These are phyloP conservation scores for Lacerta agilis DNA, from an alignment of 2,797 vertebrate species.

Conservation along the genomic window DNA sequence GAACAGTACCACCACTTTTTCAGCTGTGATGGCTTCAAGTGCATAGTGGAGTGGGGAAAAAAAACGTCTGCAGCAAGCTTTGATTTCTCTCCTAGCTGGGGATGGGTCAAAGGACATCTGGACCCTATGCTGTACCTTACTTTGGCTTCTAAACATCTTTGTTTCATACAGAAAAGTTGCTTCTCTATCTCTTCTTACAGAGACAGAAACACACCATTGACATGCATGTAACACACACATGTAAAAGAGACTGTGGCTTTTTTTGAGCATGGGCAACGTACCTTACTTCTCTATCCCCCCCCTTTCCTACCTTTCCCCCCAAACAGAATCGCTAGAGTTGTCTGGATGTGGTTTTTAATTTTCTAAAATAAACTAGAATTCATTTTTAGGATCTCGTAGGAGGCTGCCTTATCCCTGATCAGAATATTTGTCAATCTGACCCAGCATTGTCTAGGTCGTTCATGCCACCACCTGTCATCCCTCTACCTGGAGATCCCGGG, in stretches of 20 bases:
- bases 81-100: constrained; percentile 36
- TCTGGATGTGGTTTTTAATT: not conserved
- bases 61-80: constrained; percentile 42
- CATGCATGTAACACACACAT: not conserved
- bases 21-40: constrained; percentile 64
- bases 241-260: not conserved
- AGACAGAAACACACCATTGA: not conserved
- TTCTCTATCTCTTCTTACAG: not conserved
- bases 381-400: not conserved
- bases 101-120: not conserved
- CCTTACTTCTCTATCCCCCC: not conserved
- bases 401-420: not conserved
- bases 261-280: not conserved
- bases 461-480: too few relatives aligned
- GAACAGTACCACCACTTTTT: constrained; percentile 54
- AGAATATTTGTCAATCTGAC: not conserved
- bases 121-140: not conserved
- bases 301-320: too few relatives aligned
- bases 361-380: not conserved
- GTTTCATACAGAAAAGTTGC: not conserved
- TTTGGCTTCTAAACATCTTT: not conserved
- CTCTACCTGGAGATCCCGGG: too few relatives aligned
- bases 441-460: not conserved
- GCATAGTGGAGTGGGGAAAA: constrained; percentile 34
- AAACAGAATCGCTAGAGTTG: not conserved